Percentiles rank a stretch among this genome's conserved stretches.
Conservation (phyloP, 1,140 invertebrate genomes). For the Platyura marginata region DNA sequence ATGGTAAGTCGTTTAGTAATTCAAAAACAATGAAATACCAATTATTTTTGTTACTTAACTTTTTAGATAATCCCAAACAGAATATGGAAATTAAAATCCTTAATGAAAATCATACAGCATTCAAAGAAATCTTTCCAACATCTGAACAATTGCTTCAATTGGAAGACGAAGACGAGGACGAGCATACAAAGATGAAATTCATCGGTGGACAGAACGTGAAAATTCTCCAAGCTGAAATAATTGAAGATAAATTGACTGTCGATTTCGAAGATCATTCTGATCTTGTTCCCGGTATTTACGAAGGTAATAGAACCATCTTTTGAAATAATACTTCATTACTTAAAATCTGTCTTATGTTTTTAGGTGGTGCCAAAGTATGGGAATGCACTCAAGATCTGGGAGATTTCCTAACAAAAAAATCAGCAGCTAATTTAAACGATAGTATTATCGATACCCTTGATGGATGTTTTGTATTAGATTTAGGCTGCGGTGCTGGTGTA, state of each 20-base stretch:
- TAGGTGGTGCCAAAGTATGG: slow-evolving; percentile 78
- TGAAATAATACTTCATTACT: slow-evolving; percentile 6
- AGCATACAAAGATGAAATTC: not conserved
- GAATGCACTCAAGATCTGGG: slow-evolving; percentile 67
- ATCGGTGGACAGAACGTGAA: not conserved
- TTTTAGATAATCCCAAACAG: not conserved
- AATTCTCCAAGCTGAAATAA: not conserved
- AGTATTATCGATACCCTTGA: slow-evolving; percentile 7
- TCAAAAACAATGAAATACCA: not conserved
- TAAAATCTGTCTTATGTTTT: slow-evolving; percentile 8
- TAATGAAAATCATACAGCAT: not conserved
- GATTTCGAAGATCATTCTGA: slow-evolving; percentile 43
- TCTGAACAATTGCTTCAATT: not conserved
- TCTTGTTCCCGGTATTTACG: slow-evolving; percentile 47
- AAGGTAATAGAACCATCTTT: slow-evolving; percentile 30
- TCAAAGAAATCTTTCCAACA: not conserved
- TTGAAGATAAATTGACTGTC: slow-evolving; percentile 19
- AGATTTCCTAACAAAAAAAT: slow-evolving; percentile 34
- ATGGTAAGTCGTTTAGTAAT: not conserved
- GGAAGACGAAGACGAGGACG: not conserved
- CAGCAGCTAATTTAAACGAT: slow-evolving; percentile 25
- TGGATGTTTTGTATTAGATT: slow-evolving; percentile 44
- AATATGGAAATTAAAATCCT: not conserved
- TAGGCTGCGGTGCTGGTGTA: slow-evolving; percentile 74
- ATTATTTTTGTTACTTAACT: not conserved